Evolutionary conservation across 2,113 vertebrate species (phyloP).

Genomic region (Malurus elegans): DNA sequence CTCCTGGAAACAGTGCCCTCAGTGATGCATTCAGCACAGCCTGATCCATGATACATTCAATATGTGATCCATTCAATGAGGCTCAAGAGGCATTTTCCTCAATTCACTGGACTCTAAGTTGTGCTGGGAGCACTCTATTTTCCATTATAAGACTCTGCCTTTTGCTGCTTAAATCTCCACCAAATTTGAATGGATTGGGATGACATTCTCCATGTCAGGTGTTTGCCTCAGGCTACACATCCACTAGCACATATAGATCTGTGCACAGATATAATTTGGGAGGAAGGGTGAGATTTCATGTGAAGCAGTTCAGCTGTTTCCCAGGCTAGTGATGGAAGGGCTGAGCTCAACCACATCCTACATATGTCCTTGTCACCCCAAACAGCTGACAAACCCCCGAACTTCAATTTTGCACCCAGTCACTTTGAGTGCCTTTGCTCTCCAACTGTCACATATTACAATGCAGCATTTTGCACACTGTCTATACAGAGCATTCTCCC

Average conservation of each 20-base stretch:
- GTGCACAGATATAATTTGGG: neutral
- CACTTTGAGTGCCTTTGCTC: neutral
- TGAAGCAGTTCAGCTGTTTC: neutral
- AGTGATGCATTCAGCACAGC: neutral
- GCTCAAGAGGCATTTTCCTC: neutral
- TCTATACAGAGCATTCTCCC: neutral
- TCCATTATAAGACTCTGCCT: neutral
- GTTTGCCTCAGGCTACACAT: neutral
- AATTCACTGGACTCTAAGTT: neutral
- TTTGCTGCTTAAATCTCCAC: neutral
- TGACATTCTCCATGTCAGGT: neutral
- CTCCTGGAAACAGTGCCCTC: neutral
- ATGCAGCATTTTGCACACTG: neutral
- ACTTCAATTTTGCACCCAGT: neutral
- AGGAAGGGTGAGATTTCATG: neutral
- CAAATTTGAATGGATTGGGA: neutral
- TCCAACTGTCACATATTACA: neutral
- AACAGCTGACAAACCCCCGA: neutral
- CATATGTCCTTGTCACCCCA: fast-evolving
- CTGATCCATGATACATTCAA: neutral
- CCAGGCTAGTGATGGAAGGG: neutral
- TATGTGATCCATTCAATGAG: fast-evolving
- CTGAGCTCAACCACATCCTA: neutral
- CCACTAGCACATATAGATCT: fast-evolving
- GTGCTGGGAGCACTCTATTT: neutral